These are phyloP conservation scores for Prenolepis imparis DNA, from an alignment of 2,888 invertebrate species.

Conservation along the genomic window DNA sequence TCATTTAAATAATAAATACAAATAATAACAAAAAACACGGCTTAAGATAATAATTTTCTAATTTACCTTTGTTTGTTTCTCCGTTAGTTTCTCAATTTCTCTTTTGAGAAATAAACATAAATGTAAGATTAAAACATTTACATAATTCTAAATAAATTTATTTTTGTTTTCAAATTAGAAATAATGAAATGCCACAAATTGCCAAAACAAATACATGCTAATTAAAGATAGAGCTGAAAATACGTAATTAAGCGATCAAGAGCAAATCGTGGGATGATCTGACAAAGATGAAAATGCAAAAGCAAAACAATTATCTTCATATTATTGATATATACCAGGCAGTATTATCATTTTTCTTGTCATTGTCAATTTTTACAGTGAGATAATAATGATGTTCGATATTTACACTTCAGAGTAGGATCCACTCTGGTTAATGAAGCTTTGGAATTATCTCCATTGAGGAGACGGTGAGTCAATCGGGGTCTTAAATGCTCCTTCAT, in stretches of 20 bases:
- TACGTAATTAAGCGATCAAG: background rate
- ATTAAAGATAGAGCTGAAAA: background rate
- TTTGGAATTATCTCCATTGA: constrained; percentile 46
- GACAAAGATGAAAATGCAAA: background rate
- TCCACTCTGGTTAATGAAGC: constrained; percentile 52
- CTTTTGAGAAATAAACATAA: background rate
- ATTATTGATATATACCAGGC: background rate
- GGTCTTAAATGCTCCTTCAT: constrained; percentile 54
- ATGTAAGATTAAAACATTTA: background rate
- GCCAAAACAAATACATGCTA: background rate
- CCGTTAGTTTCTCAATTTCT: background rate
- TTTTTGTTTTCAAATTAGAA: background rate
- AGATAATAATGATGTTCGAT: background rate
- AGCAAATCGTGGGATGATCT: background rate
- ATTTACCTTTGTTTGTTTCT: background rate
- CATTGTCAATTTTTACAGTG: background rate
- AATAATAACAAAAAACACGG: background rate
- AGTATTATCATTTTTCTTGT: background rate
- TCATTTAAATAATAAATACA: background rate
- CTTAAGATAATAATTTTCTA: background rate
- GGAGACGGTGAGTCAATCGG: constrained; percentile 45
- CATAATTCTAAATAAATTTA: background rate
- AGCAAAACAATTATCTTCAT: background rate
- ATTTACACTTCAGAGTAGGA: background rate
- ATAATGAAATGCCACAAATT: background rate